phyloP scores from a whole-genome alignment of 2,113 vertebrate genomes.

The Puntigrus tetrazona region DNA sequence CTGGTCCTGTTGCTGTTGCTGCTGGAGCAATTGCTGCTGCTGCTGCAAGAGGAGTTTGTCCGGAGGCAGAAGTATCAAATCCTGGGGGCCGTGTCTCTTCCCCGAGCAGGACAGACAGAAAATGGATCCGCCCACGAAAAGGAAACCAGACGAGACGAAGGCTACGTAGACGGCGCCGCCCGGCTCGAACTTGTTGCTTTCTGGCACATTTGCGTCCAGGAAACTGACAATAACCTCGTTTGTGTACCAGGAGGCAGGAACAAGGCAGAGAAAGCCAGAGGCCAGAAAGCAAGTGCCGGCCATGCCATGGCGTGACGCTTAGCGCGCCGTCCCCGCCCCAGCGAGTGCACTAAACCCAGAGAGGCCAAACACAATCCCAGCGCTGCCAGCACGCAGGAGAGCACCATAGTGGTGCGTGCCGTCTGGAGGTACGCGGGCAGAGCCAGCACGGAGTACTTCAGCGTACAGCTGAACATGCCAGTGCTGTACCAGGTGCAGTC shows the following conservation, averaged over 20 bases:
- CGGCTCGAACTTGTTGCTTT: constrained; percentile 90
- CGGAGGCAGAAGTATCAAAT: constrained; percentile 76
- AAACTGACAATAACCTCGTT: constrained; percentile 90
- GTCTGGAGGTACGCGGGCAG: constrained; percentile 90
- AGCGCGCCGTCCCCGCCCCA: constrained; percentile 82
- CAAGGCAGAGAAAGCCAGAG: constrained; percentile 83
- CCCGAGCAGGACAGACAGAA: constrained; percentile 87
- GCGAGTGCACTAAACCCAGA: constrained; percentile 88
- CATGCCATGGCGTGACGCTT: constrained; percentile 84
- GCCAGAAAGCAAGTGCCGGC: constrained; percentile 85
- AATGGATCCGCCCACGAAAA: constrained; percentile 85
- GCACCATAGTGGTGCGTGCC: constrained; percentile 90
- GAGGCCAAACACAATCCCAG: constrained; percentile 86
- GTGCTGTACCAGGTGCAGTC: constrained; percentile 99
- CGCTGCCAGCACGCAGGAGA: constrained; percentile 87
- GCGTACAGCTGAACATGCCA: constrained; percentile 92
- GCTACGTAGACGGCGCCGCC: constrained; percentile 90
- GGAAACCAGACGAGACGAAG: constrained; percentile 86
- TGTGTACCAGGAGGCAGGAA: constrained; percentile 92
- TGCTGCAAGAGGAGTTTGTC: constrained; percentile 75
- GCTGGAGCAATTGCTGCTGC: constrained; percentile 75
- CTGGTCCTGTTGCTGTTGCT: constrained; percentile 67
- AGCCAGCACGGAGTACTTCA: constrained; percentile 86
- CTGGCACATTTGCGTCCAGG: constrained; percentile 84
- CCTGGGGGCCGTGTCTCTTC: constrained; percentile 77